phyloP scores from a whole-genome alignment of 2,888 invertebrate genomes.

The Hybos culiciformis region DNA sequence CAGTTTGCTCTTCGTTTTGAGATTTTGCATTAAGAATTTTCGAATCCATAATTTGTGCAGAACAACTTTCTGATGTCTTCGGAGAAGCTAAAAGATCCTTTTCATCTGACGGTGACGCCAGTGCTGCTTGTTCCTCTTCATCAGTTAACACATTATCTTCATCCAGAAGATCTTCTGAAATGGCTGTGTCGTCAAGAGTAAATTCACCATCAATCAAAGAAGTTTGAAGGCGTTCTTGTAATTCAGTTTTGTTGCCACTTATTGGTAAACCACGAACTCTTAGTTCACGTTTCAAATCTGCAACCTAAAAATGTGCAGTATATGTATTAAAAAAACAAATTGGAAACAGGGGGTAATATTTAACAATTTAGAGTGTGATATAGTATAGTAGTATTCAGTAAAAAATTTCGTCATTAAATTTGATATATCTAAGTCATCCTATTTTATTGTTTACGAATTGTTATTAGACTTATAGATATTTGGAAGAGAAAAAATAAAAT shows the following conservation, averaged over 20 bases:
- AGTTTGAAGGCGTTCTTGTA: conserved; percentile 60
- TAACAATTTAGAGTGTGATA: neutral
- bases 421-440: neutral
- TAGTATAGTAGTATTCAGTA: neutral
- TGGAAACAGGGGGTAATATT: neutral
- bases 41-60: neutral
- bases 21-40: too few species aligned
- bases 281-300: conserved; percentile 69
- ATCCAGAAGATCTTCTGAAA: conserved; percentile 41
- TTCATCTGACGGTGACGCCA: conserved; percentile 13
- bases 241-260: conserved; percentile 69
- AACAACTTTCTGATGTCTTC: neutral
- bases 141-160: conserved; percentile 40
- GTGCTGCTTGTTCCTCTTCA: conserved; percentile 31
- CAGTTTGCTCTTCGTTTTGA: neutral
- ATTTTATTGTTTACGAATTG: too few species aligned
- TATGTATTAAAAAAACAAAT: neutral
- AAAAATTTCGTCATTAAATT: neutral
- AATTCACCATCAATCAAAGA: conserved; percentile 37
- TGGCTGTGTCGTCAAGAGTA: conserved; percentile 34
- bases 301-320: conserved; percentile 43
- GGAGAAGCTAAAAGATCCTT: conserved; percentile 1
- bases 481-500: too few species aligned
- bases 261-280: conserved; percentile 61
- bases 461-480: too few species aligned